phyloP scores from a whole-genome alignment of 2,113 vertebrate species.

The Mus spicilegus region DNA sequence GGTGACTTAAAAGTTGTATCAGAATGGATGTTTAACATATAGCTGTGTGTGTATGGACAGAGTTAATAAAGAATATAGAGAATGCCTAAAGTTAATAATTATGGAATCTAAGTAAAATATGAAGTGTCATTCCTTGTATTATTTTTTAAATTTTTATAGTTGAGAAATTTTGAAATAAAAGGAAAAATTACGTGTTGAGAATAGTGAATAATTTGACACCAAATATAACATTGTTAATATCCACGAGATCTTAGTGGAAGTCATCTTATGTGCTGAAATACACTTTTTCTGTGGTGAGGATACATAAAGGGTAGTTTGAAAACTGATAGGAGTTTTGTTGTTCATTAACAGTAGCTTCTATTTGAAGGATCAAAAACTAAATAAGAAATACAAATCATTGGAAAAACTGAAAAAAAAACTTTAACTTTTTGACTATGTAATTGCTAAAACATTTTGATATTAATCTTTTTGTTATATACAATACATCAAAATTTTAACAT shows the following conservation, averaged over 20 bases:
- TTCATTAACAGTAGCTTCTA: neutral
- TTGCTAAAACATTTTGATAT: neutral
- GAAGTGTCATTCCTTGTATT: neutral
- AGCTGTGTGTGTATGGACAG: neutral
- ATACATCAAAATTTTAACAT: neutral
- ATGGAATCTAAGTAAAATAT: neutral
- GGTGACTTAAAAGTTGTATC: neutral
- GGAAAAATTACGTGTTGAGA: neutral
- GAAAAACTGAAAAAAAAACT: neutral
- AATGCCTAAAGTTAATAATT: neutral
- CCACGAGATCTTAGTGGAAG: neutral
- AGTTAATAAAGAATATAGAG: neutral
- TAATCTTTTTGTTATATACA: neutral
- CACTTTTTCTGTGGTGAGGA: neutral
- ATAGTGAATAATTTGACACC: neutral
- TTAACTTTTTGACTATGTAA: neutral
- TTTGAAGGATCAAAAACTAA: neutral
- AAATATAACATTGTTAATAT: neutral
- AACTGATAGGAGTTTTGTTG: neutral
- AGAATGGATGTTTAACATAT: neutral
- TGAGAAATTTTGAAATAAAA: neutral
- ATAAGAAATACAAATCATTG: neutral
- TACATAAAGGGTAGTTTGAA: neutral
- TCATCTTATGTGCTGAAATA: neutral
- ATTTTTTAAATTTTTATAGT: neutral